Conservation (phyloP, 2,888 invertebrate genomes). For the Tridacna gigas region DNA sequence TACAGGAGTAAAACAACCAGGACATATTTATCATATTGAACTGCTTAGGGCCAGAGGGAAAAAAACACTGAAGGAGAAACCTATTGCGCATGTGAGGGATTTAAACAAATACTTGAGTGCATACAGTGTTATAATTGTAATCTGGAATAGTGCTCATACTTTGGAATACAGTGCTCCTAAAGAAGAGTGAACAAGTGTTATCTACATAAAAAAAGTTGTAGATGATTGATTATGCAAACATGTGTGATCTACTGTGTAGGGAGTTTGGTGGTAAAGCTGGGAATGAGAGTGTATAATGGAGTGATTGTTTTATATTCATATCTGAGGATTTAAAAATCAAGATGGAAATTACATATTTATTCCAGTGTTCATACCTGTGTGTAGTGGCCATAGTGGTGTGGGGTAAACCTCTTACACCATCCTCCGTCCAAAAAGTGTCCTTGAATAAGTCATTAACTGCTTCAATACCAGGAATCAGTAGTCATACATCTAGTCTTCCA, state of each 20-base stretch:
- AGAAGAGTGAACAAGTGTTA: no score
- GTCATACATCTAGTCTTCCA: slow-evolving; percentile 11
- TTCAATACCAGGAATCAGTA: not conserved
- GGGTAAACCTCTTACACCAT: not conserved
- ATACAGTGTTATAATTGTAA: no score
- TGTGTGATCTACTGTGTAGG: no score
- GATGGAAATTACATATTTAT: not conserved
- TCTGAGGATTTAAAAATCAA: not conserved
- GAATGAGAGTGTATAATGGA: not conserved
- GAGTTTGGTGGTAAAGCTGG: not conserved
- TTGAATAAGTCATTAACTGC: not conserved
- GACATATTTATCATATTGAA: not conserved
- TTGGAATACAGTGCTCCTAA: no score
- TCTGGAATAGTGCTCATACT: no score
- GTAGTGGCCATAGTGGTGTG: not conserved
- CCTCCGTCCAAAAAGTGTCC: slow-evolving; percentile 5
- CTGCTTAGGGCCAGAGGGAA: not conserved
- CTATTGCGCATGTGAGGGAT: no score
- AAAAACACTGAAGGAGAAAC: not conserved
- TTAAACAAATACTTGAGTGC: no score
- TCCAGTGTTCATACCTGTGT: slow-evolving; percentile 11
- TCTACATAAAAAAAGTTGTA: no score
- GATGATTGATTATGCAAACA: no score
- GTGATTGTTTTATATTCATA: not conserved
- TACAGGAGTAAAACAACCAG: not conserved